Base-by-base conservation (phyloP, 2,888 invertebrate species). In the Oligia latruncula region DNA sequence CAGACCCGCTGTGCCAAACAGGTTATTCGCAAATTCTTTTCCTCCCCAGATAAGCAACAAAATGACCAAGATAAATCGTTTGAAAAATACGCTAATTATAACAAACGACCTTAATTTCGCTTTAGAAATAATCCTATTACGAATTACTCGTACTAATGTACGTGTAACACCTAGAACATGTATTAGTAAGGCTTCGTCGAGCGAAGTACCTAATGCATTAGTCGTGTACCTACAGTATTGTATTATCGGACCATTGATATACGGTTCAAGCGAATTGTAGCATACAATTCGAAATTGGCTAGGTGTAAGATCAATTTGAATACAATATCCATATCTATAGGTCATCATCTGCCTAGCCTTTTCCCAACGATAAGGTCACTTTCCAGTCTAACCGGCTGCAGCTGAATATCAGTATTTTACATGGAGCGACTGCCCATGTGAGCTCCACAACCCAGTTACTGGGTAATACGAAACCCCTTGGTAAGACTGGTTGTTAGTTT, bases 161-260 rank as follows among this genome's bases (percentile, higher is more conserved):
- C 62, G 58, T 74, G 70, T 65, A 72, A 78, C 62, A 83, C 71
- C 74, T 80, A 79, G 55, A 65, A 75, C 85, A 82, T 75, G 84
- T 75, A 80, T 77, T 87, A 79, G 20, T 90, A 89, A 68, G 89
- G 90, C 87, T 90, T 90, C 90, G 73, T 74, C 46, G 64, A 52
- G 64, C 76, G 80, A 81, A 85, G 84, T 90, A 77, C n/a, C 40
- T 80, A 91, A 91, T 91, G 91, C 91, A 90, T 89, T 90, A 91
- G 87, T 88, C 87, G 80, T 90, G 90, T 91, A 85, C 49, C 68
- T 74, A 78, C 77, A 73, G 77, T 66, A 67, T 74, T 60, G 55
- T 83, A 78, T 81, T 87, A 85, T 87, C 74, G 80, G 78, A 77
- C 80, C 62, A 83, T 81, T 87, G 81, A 78, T 83, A 65, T 77